A percentile compares a stretch with the other conserved stretches of the same genome.
phyloP scores from a whole-genome alignment of 2,113 vertebrate species.

The Alethe diademata region DNA sequence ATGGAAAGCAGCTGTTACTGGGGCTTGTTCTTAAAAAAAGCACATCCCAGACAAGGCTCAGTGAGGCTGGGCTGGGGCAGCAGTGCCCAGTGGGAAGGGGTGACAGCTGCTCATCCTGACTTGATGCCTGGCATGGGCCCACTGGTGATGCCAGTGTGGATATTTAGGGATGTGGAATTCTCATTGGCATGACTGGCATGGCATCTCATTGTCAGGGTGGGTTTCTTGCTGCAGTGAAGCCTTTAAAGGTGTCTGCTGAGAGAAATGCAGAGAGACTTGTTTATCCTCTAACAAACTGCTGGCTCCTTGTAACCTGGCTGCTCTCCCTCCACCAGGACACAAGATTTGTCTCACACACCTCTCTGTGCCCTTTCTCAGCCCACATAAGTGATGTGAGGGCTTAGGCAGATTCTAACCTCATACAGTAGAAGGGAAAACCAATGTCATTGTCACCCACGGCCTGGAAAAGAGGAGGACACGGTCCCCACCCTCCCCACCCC shows the following conservation, averaged over 20 bases:
- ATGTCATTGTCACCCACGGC: background rate
- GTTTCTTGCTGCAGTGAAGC: background rate
- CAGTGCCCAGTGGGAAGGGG: background rate
- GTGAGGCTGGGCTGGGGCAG: background rate
- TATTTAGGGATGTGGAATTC: background rate
- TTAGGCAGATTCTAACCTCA: fast-evolving
- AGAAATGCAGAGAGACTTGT: fast-evolving
- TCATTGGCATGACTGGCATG: fast-evolving
- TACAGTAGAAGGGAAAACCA: background rate
- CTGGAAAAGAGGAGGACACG: fast-evolving
- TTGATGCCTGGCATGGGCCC: fast-evolving
- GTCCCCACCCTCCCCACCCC: background rate
- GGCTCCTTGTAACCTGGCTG: background rate
- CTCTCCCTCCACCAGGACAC: background rate
- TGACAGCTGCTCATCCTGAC: background rate
- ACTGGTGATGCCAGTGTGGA: fast-evolving
- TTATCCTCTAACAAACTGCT: background rate
- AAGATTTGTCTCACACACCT: background rate
- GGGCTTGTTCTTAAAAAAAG: background rate
- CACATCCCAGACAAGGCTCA: background rate
- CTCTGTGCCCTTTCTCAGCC: background rate
- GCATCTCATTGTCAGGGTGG: too few species aligned
- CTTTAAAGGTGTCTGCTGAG: background rate
- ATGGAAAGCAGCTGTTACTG: background rate
- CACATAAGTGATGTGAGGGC: fast-evolving